Base-by-base conservation (phyloP, 2,888 invertebrate genomes). In the Ryuthela nishihirai region DNA sequence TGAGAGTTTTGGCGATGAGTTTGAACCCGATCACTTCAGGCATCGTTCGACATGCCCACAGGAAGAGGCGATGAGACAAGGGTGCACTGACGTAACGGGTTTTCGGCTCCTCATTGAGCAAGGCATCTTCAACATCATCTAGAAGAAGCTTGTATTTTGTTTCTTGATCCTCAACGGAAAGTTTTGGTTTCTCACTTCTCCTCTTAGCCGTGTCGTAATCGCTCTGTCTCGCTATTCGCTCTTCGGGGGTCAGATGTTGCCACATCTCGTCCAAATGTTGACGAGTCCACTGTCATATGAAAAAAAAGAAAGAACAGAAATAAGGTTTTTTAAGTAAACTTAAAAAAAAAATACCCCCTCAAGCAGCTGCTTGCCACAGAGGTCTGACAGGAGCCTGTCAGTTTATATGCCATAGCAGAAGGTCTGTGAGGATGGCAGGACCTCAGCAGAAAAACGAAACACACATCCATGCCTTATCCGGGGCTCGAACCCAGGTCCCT, bases 101-200 rank as follows among this genome's bases (percentile, higher is more conserved):
- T 6, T 23, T 10, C 5, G 58, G 58, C 4, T 59, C 53, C 21
- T 59, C 58, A 1, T 46, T 48, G 3, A 59, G 25, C 58, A 59
- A 47, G 38, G 58, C 62, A 24, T 62, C 54, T 32, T 53, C 52
- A 1, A 62, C 54, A 25, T 58, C 45, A 34, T 49, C 35, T 17
- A 58, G 35, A 4, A 62, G 32, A 1, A 43, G 15, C 21, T 42
- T 40, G 26, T 43, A 54, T 18, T 58, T 43, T 18, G 21, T 25
- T 36, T 58, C 49, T 32, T 54, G 42, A 3, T 48, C 34, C 17
- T 23, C 10, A 10, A 32, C n/a, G 3, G 42, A 18, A 9, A 10
- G 17, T 35, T 41, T 41, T 2, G 34, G 7, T 20, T 21, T 21
- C 12, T 39, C 17, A 32, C 10, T 17, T 7, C 20, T 20, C 26